phyloP scores from a whole-genome alignment of 1,140 invertebrate genomes.

The Panagrolaimus sp. region DNA sequence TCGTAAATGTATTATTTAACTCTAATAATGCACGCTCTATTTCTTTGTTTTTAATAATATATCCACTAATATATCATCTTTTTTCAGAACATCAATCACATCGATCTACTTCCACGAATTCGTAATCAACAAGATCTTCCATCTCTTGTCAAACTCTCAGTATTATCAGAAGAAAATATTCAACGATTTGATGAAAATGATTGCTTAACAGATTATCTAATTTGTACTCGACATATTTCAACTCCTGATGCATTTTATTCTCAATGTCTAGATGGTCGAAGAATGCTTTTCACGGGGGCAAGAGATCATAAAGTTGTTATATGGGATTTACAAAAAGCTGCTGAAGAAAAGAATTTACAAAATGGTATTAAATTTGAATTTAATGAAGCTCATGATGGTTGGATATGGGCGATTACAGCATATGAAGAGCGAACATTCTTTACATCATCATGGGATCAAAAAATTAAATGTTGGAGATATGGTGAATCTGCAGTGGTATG shows the following conservation, averaged over 20 bases:
- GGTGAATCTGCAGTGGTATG: not conserved
- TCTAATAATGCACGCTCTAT: no score
- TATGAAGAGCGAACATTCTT: not conserved
- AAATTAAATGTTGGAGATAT: not conserved
- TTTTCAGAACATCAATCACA: no score
- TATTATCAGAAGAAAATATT: not conserved
- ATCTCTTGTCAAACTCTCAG: no score
- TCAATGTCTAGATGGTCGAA: not conserved
- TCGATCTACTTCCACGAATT: no score
- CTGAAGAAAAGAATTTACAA: not conserved
- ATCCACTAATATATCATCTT: no score
- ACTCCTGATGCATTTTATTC: not conserved
- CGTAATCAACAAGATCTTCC: no score
- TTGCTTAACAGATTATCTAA: constrained; percentile 1
- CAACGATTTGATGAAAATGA: constrained; percentile 8
- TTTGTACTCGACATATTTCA: not conserved
- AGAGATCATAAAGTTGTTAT: constrained; percentile 9
- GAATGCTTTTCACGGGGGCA: not conserved
- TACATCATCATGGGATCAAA: not conserved
- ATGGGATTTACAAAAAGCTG: not conserved
- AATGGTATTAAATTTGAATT: not conserved
- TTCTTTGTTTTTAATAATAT: no score
- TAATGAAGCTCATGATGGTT: not conserved
- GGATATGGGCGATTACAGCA: not conserved
- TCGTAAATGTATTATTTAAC: no score